A percentile compares a stretch with the other conserved stretches of the same genome.
phyloP scores from a whole-genome alignment of 1,140 invertebrate species.

The Micrasema longulum region DNA sequence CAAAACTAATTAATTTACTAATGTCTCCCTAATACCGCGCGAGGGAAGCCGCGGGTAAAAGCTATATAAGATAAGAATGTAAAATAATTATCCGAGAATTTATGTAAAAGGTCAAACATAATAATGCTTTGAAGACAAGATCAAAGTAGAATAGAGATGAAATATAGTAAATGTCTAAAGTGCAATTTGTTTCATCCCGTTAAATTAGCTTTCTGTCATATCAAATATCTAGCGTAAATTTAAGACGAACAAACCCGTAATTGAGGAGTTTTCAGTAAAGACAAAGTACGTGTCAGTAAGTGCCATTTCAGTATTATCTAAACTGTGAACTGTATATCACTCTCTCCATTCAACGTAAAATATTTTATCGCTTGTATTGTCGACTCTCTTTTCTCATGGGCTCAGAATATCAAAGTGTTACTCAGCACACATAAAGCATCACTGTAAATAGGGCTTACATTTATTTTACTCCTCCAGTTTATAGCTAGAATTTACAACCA shows the following conservation, averaged over 20 bases:
- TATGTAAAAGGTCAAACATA: no score
- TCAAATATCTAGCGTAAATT: constrained; percentile 5
- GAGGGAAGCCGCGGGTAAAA: no score
- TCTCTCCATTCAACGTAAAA: constrained; percentile 20
- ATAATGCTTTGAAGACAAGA: no score
- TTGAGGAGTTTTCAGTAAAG: neutral
- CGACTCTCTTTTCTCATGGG: constrained; percentile 25
- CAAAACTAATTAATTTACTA: no score
- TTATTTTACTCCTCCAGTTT: constrained; percentile 36
- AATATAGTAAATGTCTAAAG: no score
- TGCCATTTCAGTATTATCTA: constrained; percentile 17
- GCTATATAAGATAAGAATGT: no score
- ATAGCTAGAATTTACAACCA: constrained; percentile 38
- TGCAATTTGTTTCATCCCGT: no score
- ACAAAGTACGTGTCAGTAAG: neutral
- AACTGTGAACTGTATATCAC: constrained; percentile 18
- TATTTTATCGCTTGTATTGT: constrained; percentile 36
- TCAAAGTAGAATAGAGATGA: no score
- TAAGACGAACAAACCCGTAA: constrained; percentile 15
- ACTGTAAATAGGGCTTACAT: constrained; percentile 39
- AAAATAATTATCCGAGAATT: no score
- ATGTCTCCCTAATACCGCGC: no score
- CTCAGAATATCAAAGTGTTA: constrained; percentile 35
- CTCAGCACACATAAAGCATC: constrained; percentile 30
- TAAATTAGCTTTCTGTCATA: constrained; percentile 4